Conservation (phyloP, 2,113 vertebrate species). For the Passerina amoena region DNA sequence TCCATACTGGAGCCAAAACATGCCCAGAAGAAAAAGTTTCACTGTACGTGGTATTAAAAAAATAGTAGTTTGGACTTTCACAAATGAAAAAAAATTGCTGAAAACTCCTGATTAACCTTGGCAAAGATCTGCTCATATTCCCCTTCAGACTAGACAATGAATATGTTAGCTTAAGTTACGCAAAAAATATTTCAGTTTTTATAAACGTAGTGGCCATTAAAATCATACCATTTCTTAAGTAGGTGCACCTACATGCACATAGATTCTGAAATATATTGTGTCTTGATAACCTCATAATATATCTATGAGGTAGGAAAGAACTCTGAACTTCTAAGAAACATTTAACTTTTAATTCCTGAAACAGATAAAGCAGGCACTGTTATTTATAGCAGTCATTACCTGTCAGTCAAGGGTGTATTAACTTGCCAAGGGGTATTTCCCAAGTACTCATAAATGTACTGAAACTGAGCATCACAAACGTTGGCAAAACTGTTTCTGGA, state of each 20-base stretch:
- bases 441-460: slow-evolving; percentile 84
- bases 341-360: background rate
- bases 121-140: background rate
- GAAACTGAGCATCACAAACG: slow-evolving; percentile 82
- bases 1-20: background rate
- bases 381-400: slow-evolving; percentile 64
- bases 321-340: background rate
- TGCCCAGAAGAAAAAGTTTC: background rate
- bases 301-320: background rate
- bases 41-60: background rate
- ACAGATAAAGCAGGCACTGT: background rate
- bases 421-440: slow-evolving; percentile 81
- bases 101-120: background rate
- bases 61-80: background rate
- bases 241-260: background rate
- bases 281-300: background rate
- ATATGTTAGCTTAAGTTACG: background rate
- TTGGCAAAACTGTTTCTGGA: slow-evolving; percentile 71
- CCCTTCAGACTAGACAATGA: background rate
- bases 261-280: background rate
- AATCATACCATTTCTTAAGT: background rate
- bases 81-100: rapidly evolving
- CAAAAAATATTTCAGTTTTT: background rate
- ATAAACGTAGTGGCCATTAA: background rate
- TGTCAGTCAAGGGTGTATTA: slow-evolving; percentile 84